Percentiles rank a stretch among this genome's conserved stretches.
Evolutionary conservation across 2,797 vertebrate genomes (phyloP).

Genomic region (Onychomys arenicola): DNA sequence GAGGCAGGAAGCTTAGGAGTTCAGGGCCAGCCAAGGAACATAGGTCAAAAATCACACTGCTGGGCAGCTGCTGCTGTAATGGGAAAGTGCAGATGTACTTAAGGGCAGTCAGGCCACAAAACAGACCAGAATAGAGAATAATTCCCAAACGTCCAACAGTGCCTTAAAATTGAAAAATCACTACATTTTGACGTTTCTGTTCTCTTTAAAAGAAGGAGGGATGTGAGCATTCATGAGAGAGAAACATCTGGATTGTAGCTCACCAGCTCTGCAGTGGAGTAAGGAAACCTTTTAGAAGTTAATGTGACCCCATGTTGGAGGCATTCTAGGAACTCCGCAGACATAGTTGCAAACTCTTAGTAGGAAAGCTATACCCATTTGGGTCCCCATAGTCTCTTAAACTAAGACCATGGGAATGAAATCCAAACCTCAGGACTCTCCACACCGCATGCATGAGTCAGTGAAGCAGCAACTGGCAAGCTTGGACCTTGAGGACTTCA

Average conservation of each 20-base stretch:
- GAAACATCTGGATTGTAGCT: background rate
- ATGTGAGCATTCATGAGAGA: background rate
- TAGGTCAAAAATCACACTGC: background rate
- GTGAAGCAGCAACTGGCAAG: background rate
- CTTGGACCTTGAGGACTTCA: background rate
- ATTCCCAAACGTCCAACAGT: background rate
- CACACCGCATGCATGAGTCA: background rate
- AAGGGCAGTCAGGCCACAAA: background rate
- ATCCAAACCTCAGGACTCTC: background rate
- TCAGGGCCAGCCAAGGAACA: background rate
- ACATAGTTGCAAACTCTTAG: background rate
- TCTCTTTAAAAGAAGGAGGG: background rate
- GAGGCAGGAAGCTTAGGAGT: background rate
- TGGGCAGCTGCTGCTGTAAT: background rate
- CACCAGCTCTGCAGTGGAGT: accelerated
- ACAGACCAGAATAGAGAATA: background rate
- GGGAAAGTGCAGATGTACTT: background rate
- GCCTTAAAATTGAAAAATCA: background rate
- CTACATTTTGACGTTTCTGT: background rate
- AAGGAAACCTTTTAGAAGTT: background rate
- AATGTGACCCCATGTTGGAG: background rate
- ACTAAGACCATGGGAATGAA: background rate
- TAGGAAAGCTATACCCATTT: background rate
- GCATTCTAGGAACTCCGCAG: background rate
- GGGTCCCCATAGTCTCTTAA: background rate